These are phyloP conservation scores for Beris morrisii DNA, from an alignment of 2,888 invertebrate genomes.

Conservation along the genomic window DNA sequence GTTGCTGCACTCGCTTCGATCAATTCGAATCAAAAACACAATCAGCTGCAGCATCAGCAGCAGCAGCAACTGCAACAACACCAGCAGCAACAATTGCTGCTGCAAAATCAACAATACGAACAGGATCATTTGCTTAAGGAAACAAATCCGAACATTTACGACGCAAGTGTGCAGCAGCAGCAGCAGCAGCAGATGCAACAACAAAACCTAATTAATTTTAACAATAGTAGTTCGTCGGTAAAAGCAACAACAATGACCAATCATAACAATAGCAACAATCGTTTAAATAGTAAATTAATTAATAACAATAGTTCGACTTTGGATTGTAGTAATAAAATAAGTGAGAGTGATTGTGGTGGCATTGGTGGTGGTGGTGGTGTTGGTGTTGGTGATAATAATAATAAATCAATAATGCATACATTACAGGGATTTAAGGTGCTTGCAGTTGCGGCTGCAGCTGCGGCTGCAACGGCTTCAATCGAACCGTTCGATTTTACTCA, in stretches of 20 bases:
- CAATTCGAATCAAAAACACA: background rate
- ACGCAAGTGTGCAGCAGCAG: no score
- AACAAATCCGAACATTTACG: no score
- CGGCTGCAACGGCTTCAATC: constrained; percentile 41
- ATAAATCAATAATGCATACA: constrained; percentile 41
- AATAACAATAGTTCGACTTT: constrained; percentile 40
- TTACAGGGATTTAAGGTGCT: constrained; percentile 42
- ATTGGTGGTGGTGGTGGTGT: constrained; percentile 19
- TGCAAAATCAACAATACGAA: constrained; percentile 5
- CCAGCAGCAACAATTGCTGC: constrained; percentile 35
- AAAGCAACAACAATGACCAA: no score
- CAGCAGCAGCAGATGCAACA: no score
- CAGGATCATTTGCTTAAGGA: background rate
- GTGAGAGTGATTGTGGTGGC: constrained; percentile 16
- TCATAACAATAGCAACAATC: constrained; percentile 12
- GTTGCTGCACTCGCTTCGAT: no score
- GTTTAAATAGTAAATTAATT: constrained; percentile 44
- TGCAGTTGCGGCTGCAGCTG: constrained; percentile 39
- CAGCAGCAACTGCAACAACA: constrained; percentile 32
- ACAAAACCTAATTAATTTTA: background rate
- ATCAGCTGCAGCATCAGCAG: constrained; percentile 10
- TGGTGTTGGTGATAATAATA: constrained; percentile 27
- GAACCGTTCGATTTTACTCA: constrained; percentile 44
- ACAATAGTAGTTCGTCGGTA: constrained; percentile 1
- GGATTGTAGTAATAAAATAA: constrained; percentile 14